Conservation (phyloP, 2,797 vertebrate species). For the Forpus xanthops region DNA sequence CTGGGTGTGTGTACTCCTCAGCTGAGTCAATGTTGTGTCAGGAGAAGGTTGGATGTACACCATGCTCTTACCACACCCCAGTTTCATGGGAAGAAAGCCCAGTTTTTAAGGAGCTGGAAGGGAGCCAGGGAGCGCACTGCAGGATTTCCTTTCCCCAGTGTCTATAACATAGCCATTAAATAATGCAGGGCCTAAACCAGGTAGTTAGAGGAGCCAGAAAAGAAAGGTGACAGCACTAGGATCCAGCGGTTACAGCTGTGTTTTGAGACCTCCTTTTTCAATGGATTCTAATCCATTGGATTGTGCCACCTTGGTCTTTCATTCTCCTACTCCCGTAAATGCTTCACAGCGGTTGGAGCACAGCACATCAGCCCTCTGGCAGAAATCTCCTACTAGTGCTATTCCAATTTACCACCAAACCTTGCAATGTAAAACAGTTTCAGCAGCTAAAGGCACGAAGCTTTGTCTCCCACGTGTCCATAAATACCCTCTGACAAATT, state of each 20-base stretch:
- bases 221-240: neutral
- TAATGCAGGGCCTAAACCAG: neutral
- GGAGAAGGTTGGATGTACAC: slow-evolving; percentile 15
- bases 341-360: neutral
- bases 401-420: neutral
- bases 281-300: neutral
- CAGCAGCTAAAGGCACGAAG: neutral
- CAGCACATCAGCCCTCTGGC: neutral
- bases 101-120: neutral
- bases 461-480: neutral
- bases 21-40: neutral
- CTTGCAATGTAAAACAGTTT: neutral
- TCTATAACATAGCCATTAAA: neutral
- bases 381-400: neutral
- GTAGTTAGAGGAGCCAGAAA: neutral
- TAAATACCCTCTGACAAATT: neutral
- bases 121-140: neutral
- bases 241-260: neutral
- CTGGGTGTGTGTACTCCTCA: neutral
- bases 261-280: neutral
- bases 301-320: neutral
- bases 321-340: neutral
- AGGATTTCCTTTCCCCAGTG: neutral
- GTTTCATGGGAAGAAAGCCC: slow-evolving; percentile 25
- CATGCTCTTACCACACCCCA: slow-evolving; percentile 6